Evolutionary conservation across 2,797 vertebrate genomes (phyloP), one percentile per base, ranked within the genome.

Genomic region (Gastrophryne carolinensis): DNA sequence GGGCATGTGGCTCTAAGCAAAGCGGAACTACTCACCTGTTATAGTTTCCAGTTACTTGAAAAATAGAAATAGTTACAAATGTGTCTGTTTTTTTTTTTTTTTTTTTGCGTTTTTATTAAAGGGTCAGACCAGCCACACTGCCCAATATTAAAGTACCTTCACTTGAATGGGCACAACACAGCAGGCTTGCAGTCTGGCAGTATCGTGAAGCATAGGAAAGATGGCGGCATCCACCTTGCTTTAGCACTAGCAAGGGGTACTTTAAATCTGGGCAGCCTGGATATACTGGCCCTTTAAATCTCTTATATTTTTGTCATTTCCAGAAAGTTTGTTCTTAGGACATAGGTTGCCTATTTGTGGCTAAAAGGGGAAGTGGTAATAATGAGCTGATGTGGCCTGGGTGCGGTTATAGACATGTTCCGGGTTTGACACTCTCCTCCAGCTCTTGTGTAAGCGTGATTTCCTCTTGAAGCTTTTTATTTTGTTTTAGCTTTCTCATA

Each of bases 221-320:
- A n/a, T n/a, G n/a, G n/a, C n/a, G n/a, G n/a, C n/a, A n/a, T n/a
- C n/a, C n/a, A n/a, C n/a, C n/a, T n/a, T n/a, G n/a, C n/a, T n/a
- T n/a, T n/a, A n/a, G n/a, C n/a, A n/a, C n/a, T n/a, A n/a, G n/a
- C n/a, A n/a, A n/a, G n/a, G n/a, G n/a, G n/a, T n/a, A n/a, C n/a
- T n/a, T n/a, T n/a, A n/a, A n/a, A n/a, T n/a, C n/a, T n/a, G n/a
- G n/a, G n/a, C n/a, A n/a, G n/a, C n/a, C n/a, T n/a, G n/a, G n/a
- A n/a, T n/a, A n/a, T n/a, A n/a, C n/a, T n/a, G n/a, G n/a, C n/a
- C n/a, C n/a, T n/a, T n/a, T n/a, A n/a, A n/a, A n/a, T n/a, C n/a
- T n/a, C n/a, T n/a, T n/a, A n/a, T n/a, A n/a, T n/a, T n/a, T 65
- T 60, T 63, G 74, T 76, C 57, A 53, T 56, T 70, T 77, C 58